Evolutionary conservation across 2,113 vertebrate genomes (phyloP), one percentile per base, ranked within the genome.

Genomic region (Ptilonorhynchus violaceus): DNA sequence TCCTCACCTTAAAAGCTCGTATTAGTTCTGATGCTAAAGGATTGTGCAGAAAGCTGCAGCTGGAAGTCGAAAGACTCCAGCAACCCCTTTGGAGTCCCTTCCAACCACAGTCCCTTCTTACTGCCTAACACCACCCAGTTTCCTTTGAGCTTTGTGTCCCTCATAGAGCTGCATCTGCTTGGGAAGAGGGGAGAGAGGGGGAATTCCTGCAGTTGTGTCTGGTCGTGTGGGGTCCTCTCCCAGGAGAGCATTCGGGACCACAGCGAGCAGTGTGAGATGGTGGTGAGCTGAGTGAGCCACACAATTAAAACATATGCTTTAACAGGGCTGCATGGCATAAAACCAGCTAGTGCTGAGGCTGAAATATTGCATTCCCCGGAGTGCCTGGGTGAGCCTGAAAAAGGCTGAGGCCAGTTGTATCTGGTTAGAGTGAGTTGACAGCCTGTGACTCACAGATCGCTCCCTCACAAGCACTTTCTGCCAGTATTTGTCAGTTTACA

Each of bases 241-340:
- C 47, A 74, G 31, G 27, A 73, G 6, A 59, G 20, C 16, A 80
- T 15, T 24, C 46, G 66, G 46, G 28, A 69, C 49, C 28, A 76
- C 11, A 27, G 31, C 0, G 9, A 83, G 37, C 49, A 60, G 18
- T 1, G 4, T 0, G 2, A 77, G 59, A 25, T 0, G 3, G 42
- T 22, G 73, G 37, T 0, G 2, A 85, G 68, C 13, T n/a, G 39
- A 63, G 56, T 0, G 1, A 95, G 37, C 17, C 47, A n/a, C 0
- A 0, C 37, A 44, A 16, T 53, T 58, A 70, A 70, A 82, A 62
- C 0, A 0, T n/a, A 10, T 2, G 5, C 19, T 47, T 69, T 49
- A 56, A 55, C 8, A 52, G 21, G 16, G 12, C 72, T 25, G 8
- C 0, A 0, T 19, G 24, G 21, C 60, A 52, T 17, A 62, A 82